These are phyloP conservation scores for Zhuqinia jingwanae DNA, from an alignment of 2,888 invertebrate species.

Conservation along the genomic window DNA sequence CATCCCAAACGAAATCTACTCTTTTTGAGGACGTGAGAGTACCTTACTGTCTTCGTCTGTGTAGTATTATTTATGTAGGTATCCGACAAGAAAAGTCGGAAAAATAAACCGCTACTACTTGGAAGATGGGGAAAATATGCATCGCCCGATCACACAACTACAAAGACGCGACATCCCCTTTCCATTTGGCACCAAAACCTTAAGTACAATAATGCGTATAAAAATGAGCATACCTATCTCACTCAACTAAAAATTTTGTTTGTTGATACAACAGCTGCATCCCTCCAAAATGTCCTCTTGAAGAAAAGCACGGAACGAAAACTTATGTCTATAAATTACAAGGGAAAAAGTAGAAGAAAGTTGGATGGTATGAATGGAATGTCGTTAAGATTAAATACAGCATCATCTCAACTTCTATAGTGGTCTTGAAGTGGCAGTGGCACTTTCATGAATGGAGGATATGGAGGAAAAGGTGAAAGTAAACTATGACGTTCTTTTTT, in stretches of 20 bases:
- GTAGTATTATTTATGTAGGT: no score
- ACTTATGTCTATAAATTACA: slow-evolving; percentile 1
- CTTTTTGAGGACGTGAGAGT: no score
- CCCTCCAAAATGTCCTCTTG: not conserved
- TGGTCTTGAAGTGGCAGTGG: not conserved
- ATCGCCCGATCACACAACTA: no score
- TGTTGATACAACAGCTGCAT: not conserved
- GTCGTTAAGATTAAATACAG: slow-evolving; percentile 51
- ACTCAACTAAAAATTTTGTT: not conserved
- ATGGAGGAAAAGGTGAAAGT: slow-evolving; percentile 24
- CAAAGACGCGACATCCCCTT: no score
- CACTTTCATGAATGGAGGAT: slow-evolving; percentile 11
- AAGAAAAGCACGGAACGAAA: not conserved
- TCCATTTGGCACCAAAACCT: no score
- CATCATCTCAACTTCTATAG: slow-evolving; percentile 6
- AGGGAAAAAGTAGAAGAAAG: not conserved
- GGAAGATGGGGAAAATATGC: not conserved
- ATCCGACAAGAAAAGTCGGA: not conserved
- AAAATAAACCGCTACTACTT: not conserved
- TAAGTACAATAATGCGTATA: not conserved
- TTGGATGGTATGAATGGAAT: slow-evolving; percentile 39
- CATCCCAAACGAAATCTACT: no score
- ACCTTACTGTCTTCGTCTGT: no score
- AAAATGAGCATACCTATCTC: not conserved
- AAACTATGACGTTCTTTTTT: not conserved